These are phyloP conservation scores for Oscheius sp. DNA, from an alignment of 2,888 invertebrate genomes.

Conservation along the genomic window DNA sequence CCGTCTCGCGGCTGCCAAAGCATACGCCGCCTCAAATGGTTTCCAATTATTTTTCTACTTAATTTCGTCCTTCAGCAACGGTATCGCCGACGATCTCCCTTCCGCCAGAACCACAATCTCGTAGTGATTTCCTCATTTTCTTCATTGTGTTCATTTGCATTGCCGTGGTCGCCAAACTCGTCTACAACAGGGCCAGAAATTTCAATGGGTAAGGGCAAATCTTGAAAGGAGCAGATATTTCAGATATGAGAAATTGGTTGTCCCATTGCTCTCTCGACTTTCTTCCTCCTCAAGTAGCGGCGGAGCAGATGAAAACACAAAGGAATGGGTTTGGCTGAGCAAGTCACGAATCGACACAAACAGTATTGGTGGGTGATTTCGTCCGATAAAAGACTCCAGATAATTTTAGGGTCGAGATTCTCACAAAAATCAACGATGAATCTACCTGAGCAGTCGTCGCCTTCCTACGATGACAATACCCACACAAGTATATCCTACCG, in stretches of 20 bases:
- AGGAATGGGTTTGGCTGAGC: conserved; percentile 70
- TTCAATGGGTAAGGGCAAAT: conserved; percentile 28
- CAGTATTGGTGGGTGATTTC: conserved; percentile 42
- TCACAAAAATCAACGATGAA: conserved; percentile 62
- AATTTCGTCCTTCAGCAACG: conserved; percentile 1
- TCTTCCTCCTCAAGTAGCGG: conserved; percentile 54
- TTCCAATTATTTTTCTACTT: neutral
- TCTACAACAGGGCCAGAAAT: conserved; percentile 21
- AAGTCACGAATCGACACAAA: conserved; percentile 48
- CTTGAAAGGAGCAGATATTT: neutral
- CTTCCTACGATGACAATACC: conserved; percentile 53
- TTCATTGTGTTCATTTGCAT: conserved; percentile 12
- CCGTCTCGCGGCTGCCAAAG: conserved; percentile 20
- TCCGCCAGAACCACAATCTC: conserved; percentile 23
- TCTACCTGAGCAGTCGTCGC: conserved; percentile 53
- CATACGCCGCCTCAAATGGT: conserved; percentile 26
- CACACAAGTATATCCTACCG: conserved; percentile 65
- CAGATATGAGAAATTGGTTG: conserved; percentile 70
- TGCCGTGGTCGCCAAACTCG: neutral
- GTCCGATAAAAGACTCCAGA: neutral
- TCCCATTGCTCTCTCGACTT: conserved; percentile 65
- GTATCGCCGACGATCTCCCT: neutral
- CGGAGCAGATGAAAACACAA: conserved; percentile 56
- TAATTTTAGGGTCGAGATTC: conserved; percentile 60
- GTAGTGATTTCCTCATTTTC: conserved; percentile 18